phyloP scores from a whole-genome alignment of 2,888 invertebrate species.

The Cistogaster globosa region DNA sequence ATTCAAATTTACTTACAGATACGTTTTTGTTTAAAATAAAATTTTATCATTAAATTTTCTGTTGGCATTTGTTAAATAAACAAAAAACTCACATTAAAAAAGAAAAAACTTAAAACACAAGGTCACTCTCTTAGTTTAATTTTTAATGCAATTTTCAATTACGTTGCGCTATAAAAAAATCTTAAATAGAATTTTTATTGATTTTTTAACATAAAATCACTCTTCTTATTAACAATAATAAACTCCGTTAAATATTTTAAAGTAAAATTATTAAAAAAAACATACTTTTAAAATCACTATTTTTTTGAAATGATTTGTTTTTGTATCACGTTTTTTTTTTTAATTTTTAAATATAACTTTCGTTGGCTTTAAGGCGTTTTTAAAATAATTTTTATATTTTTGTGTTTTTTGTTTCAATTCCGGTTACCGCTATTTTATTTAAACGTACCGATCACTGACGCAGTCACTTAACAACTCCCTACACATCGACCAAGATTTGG shows the following conservation, averaged over 20 bases:
- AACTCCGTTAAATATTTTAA: too few relatives aligned
- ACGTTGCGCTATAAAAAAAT: slow-evolving; percentile 11
- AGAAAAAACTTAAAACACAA: slow-evolving; percentile 61
- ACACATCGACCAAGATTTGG: slow-evolving; percentile 54
- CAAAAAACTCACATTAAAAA: slow-evolving; percentile 23
- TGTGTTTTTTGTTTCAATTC: slow-evolving; percentile 32
- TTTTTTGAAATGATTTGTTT: background rate
- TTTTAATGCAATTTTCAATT: slow-evolving; percentile 47
- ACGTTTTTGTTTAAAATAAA: slow-evolving; percentile 49
- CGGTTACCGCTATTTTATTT: slow-evolving; percentile 28
- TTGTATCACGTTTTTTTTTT: slow-evolving; percentile 15
- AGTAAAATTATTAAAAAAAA: slow-evolving; percentile 14
- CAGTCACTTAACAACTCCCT: slow-evolving; percentile 72
- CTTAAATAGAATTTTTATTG: background rate
- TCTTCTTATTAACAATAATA: too few relatives aligned
- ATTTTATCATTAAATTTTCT: slow-evolving; percentile 29
- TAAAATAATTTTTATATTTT: slow-evolving; percentile 24
- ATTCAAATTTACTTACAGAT: slow-evolving; percentile 57
- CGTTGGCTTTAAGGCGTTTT: slow-evolving; percentile 4
- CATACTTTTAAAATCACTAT: slow-evolving; percentile 44
- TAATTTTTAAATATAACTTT: too few relatives aligned
- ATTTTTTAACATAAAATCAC: slow-evolving; percentile 8
- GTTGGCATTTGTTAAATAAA: slow-evolving; percentile 34
- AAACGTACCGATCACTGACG: slow-evolving; percentile 70
- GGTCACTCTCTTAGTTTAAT: slow-evolving; percentile 63